A percentile compares a stretch with the other conserved stretches of the same genome.
Evolutionary conservation across 2,113 vertebrate species (phyloP).

Genomic region (Oryctolagus cuniculus): mOryCun1.1 NC_091452.1:11703001-11703500

Average conservation of each 20-base stretch:
- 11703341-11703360: neutral
- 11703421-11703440: no score
- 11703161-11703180: neutral
- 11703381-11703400: neutral
- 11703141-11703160: neutral
- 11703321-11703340: rapidly evolving
- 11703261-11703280: neutral
- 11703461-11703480: rapidly evolving
- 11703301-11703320: neutral
- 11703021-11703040: rapidly evolving
- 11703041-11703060: rapidly evolving
- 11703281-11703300: neutral
- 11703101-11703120: rapidly evolving
- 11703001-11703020: neutral
- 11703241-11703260: neutral
- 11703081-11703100: neutral
- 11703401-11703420: neutral
- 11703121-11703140: neutral
- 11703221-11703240: no score
- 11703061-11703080: constrained; percentile 10
- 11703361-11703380: neutral
- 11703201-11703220: rapidly evolving
- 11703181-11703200: neutral
- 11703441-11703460: neutral
- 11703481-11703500: neutral